phyloP scores from a whole-genome alignment of 2,113 vertebrate genomes.

The Caloenas nicobarica region DNA sequence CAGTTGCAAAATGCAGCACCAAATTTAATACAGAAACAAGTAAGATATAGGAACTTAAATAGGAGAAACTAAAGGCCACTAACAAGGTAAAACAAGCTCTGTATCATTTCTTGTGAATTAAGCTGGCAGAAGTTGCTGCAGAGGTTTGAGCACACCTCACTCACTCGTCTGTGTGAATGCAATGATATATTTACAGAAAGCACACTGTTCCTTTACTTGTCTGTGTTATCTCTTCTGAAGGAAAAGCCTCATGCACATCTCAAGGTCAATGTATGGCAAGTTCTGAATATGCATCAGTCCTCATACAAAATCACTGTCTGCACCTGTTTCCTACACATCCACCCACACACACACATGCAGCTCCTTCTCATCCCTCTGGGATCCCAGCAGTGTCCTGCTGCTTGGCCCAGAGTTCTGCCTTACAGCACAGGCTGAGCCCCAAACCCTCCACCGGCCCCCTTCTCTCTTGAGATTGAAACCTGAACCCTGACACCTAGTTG shows the following conservation, averaged over 20 bases:
- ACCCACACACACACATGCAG: rapidly evolving
- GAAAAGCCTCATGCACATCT: neutral
- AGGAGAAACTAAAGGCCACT: neutral
- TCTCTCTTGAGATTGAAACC: neutral
- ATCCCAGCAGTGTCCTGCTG: neutral
- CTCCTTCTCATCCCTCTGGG: neutral
- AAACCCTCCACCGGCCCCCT: neutral
- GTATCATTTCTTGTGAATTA: neutral
- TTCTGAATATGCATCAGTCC: neutral
- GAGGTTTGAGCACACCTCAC: neutral
- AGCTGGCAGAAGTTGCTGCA: neutral
- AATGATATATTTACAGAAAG: neutral
- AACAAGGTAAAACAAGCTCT: neutral
- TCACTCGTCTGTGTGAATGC: neutral
- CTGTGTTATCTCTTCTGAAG: neutral
- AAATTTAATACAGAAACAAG: neutral
- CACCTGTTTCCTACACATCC: neutral
- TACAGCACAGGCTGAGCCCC: neutral
- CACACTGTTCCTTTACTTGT: neutral
- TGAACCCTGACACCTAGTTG: rapidly evolving
- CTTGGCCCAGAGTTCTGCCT: neutral
- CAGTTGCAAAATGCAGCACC: neutral
- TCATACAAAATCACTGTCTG: neutral
- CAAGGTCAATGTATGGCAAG: neutral
- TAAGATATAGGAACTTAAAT: neutral